Evolutionary conservation across 2,797 vertebrate genomes (phyloP).

Genomic region (Gadopsis bispinosus): DNA sequence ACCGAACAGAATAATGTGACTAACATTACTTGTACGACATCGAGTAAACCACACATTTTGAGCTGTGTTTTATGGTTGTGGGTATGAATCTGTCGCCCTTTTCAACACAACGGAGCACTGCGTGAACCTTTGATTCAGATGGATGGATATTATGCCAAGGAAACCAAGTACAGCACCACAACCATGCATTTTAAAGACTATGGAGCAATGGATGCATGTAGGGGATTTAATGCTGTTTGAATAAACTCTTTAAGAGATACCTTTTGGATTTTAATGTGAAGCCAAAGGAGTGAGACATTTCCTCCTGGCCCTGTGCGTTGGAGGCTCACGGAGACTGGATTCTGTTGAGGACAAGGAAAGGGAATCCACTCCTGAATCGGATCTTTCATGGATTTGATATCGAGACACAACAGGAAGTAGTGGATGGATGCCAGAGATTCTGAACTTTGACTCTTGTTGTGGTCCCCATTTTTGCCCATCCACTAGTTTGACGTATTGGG

Average conservation of each 20-base stretch:
- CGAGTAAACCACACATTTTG: constrained; percentile 35
- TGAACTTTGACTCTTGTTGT: constrained; percentile 43
- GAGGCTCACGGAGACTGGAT: constrained; percentile 51
- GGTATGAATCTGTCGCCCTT: constrained; percentile 39
- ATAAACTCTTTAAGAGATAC: constrained; percentile 49
- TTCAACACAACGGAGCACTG: constrained; percentile 38
- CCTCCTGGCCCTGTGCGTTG: constrained; percentile 40
- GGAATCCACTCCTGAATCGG: constrained; percentile 38
- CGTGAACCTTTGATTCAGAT: constrained; percentile 42
- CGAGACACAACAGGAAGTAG: constrained; percentile 45
- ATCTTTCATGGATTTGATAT: constrained; percentile 57
- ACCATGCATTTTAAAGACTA: constrained; percentile 47
- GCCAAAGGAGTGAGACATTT: constrained; percentile 58
- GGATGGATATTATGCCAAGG: constrained; percentile 71
- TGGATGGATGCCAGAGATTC: constrained; percentile 34
- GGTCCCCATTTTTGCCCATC: constrained; percentile 34
- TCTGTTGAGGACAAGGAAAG: constrained; percentile 30
- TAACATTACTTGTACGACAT: constrained; percentile 36
- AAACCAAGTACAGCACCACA: constrained; percentile 50
- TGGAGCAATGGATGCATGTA: constrained; percentile 56
- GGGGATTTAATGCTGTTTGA: constrained; percentile 53
- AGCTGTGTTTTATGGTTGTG: constrained; percentile 41
- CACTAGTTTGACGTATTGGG: constrained; percentile 24
- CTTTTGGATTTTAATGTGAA: constrained; percentile 67
- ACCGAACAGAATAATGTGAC: constrained; percentile 50